Evolutionary conservation across 2,888 invertebrate species (phyloP).

Genomic region (Pollenia griseotomentosa): DNA sequence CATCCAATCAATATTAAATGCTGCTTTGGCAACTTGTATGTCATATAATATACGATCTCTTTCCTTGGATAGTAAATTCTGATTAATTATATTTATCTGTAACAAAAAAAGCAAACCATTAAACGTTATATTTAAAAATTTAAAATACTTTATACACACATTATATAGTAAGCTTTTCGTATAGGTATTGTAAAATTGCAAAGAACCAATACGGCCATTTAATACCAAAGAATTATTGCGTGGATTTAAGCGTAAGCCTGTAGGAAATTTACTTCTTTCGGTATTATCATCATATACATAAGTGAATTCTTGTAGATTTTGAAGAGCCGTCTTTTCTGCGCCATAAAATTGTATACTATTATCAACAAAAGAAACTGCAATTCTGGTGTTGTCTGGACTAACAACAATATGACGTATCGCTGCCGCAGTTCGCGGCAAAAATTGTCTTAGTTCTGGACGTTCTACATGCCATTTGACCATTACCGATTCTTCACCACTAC

Average conservation of each 20-base stretch:
- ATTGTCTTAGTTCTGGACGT: constrained; percentile 84
- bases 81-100: constrained; percentile 89
- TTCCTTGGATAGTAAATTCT: constrained; percentile 89
- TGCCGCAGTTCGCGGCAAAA: constrained; percentile 89
- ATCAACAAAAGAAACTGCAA: constrained; percentile 89
- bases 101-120: constrained; percentile 67
- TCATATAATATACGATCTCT: constrained; percentile 86
- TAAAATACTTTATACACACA: constrained; percentile 85
- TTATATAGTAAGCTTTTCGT: constrained; percentile 88
- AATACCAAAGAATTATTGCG: constrained; percentile 88
- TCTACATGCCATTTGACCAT: constrained; percentile 90
- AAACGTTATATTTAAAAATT: not conserved
- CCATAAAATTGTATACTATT: constrained; percentile 88
- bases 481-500: constrained; percentile 91
- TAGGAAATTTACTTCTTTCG: constrained; percentile 84
- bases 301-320: constrained; percentile 89
- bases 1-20: constrained; percentile 90
- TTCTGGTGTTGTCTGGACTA: constrained; percentile 87
- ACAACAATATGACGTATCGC: constrained; percentile 87
- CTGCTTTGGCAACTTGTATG: constrained; percentile 88
- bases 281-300: constrained; percentile 85
- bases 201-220: constrained; percentile 89
- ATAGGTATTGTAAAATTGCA: constrained; percentile 90
- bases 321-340: constrained; percentile 85
- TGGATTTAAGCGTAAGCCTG: constrained; percentile 86